A percentile compares a stretch with the other conserved stretches of the same genome.
phyloP scores from a whole-genome alignment of 2,113 vertebrate genomes.

The Ceuthmochares aereus region DNA sequence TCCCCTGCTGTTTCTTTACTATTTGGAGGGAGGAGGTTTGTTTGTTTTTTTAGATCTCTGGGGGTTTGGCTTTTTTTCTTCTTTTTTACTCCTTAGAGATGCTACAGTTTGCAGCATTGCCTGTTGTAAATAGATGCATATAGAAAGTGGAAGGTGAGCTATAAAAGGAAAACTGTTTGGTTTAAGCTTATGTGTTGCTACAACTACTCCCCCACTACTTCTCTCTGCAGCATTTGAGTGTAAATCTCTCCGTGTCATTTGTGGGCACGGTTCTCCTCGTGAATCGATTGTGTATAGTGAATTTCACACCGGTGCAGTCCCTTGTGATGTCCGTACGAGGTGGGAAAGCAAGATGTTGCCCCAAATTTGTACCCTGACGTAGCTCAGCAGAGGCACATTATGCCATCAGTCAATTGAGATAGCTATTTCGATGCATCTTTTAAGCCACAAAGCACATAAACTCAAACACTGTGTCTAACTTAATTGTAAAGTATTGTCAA shows the following conservation, averaged over 20 bases:
- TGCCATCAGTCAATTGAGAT: neutral
- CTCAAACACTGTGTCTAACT: neutral
- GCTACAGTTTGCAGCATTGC: constrained; percentile 4
- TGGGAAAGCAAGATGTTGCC: neutral
- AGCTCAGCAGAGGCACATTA: neutral
- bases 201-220: constrained; percentile 55
- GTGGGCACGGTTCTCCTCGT: neutral
- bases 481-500: neutral
- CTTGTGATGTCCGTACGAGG: neutral
- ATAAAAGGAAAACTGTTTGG: constrained; percentile 42
- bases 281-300: neutral
- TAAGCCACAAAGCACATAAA: neutral
- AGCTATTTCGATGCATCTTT: neutral
- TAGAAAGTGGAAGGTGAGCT: constrained; percentile 58
- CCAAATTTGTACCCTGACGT: neutral
- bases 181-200: constrained; percentile 29
- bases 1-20: neutral
- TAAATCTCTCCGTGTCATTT: constrained; percentile 4
- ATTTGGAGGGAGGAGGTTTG: neutral
- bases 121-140: constrained; percentile 25
- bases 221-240: neutral
- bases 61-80: neutral
- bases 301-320: neutral
- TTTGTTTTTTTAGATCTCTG: neutral
- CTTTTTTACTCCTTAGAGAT: neutral